phyloP scores from a whole-genome alignment of 2,888 invertebrate genomes.

The Pollenia labialis region DNA sequence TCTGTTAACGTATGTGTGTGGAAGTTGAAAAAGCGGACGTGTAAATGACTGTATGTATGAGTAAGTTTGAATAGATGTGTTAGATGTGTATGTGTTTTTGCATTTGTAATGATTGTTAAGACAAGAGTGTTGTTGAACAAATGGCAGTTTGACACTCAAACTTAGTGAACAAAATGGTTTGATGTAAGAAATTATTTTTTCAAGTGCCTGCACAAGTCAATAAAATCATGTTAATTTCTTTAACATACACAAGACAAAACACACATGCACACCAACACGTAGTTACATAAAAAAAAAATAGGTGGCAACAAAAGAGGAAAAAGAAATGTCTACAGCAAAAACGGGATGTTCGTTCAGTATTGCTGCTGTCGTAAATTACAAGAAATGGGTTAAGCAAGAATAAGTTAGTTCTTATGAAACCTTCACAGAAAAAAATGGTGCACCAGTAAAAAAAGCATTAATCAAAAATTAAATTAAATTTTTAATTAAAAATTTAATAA shows the following conservation, averaged over 20 bases:
- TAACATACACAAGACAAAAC: neutral
- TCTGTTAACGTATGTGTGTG: conserved; percentile 1
- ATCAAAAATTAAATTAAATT: no score
- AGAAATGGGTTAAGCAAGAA: no score
- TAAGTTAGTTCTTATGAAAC: no score
- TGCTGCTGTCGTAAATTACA: no score
- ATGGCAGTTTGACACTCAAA: conserved; percentile 12
- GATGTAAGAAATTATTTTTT: conserved; percentile 40
- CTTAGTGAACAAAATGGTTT: conserved; percentile 29
- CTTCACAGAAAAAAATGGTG: no score
- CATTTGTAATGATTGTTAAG: neutral
- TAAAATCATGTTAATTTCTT: conserved; percentile 65
- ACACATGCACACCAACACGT: neutral
- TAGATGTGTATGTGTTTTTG: neutral
- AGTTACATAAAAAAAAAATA: neutral
- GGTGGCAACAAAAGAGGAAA: neutral
- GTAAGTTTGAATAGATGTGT: neutral
- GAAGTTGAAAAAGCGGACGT: conserved; percentile 1
- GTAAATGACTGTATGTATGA: conserved; percentile 13
- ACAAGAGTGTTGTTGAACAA: conserved; percentile 10
- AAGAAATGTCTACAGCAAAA: conserved; percentile 32
- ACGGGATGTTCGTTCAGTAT: neutral
- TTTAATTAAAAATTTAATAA: no score
- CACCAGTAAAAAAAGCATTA: no score
- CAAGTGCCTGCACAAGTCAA: conserved; percentile 61